Evolutionary conservation across 2,797 vertebrate species (phyloP).

Genomic region (Sebastiscus tertius): DNA sequence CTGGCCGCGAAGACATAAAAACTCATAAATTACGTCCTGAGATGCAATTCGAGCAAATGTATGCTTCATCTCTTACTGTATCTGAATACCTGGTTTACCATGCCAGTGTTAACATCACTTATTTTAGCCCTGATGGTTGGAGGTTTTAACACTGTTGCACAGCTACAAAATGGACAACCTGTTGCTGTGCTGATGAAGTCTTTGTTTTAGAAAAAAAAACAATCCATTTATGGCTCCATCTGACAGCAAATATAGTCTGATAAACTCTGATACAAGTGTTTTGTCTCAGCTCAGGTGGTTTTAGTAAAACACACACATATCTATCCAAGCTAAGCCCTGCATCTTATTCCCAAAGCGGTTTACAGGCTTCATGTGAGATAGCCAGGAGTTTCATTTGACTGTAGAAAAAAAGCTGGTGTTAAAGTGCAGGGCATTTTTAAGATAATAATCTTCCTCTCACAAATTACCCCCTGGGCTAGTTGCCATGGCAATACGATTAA

Average conservation of each 20-base stretch:
- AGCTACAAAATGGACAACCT: not conserved
- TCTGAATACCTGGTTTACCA: not conserved
- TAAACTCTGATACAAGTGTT: conserved; percentile 18
- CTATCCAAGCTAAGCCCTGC: conserved; percentile 4
- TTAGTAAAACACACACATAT: conserved; percentile 23
- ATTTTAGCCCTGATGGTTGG: not conserved
- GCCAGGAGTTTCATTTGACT: conserved; percentile 1
- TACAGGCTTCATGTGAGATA: conserved; percentile 19
- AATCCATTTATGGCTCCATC: not conserved
- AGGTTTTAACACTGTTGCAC: not conserved
- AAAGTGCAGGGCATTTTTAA: conserved; percentile 40
- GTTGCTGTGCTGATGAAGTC: not conserved
- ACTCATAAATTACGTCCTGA: not conserved
- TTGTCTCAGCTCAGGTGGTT: conserved; percentile 27
- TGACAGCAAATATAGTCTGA: conserved; percentile 7
- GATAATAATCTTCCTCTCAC: conserved; percentile 41
- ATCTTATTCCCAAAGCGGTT: conserved; percentile 6
- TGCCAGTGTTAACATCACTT: not conserved
- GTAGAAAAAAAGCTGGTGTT: not conserved
- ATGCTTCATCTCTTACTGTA: not conserved
- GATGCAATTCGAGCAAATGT: not conserved
- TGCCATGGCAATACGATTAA: conserved; percentile 62
- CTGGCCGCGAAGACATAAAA: not conserved
- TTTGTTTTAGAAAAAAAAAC: not conserved
- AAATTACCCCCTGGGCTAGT: conserved; percentile 36